A percentile compares a stretch with the other conserved stretches of the same genome.
phyloP scores from a whole-genome alignment of 2,888 invertebrate genomes.

The Linnaemya tessellans region DNA sequence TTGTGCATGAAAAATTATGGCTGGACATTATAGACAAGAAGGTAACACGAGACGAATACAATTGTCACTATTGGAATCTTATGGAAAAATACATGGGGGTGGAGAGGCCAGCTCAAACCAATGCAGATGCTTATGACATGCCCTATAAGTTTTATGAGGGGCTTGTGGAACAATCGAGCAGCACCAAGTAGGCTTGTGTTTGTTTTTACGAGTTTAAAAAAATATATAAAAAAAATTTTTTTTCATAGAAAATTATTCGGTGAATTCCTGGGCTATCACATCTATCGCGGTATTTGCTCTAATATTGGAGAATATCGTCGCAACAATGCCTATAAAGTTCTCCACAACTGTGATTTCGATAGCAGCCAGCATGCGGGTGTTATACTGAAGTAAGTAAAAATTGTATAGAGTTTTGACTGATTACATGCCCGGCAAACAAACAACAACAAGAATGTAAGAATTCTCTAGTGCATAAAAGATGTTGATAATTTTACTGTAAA shows the following conservation, averaged over 20 bases:
- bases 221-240: no score
- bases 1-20: conserved; percentile 88
- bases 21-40: conserved; percentile 85
- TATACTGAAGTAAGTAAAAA: conserved; percentile 77
- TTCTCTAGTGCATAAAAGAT: no score
- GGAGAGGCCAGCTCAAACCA: conserved; percentile 85
- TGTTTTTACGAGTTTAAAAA: no score
- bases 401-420: no score
- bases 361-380: conserved; percentile 86
- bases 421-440: no score
- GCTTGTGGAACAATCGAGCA: conserved; percentile 75
- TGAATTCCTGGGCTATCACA: conserved; percentile 87
- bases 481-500: no score
- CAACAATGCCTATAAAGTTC: conserved; percentile 80
- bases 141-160: conserved; percentile 88
- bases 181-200: conserved; percentile 75
- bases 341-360: conserved; percentile 89
- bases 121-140: conserved; percentile 87
- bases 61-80: conserved; percentile 87
- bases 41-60: conserved; percentile 84
- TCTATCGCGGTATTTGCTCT: conserved; percentile 87
- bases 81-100: conserved; percentile 86
- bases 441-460: no score
- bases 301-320: conserved; percentile 85
- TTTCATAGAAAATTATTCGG: conserved; percentile 88